Conservation (phyloP, 2,797 vertebrate genomes). For the Falco peregrinus region DNA sequence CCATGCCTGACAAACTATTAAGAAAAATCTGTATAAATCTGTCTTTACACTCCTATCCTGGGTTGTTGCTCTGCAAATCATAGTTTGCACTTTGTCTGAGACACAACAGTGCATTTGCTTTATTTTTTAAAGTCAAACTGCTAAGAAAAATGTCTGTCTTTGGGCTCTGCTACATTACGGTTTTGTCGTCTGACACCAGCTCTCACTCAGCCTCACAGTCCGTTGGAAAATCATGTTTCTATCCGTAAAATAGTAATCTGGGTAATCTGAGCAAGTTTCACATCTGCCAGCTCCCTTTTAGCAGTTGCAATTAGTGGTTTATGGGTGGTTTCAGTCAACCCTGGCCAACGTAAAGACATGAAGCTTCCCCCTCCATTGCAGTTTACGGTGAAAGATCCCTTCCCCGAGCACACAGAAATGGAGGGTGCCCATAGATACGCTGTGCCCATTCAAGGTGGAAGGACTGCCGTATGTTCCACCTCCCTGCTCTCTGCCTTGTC, state of each 20-base stretch:
- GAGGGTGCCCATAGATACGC: background rate
- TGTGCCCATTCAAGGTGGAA: background rate
- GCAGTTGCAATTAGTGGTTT: slow-evolving; percentile 4
- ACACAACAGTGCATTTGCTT: background rate
- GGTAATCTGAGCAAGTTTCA: background rate
- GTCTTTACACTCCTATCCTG: background rate
- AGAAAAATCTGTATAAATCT: background rate
- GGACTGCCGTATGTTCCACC: background rate
- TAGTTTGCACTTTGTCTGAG: background rate
- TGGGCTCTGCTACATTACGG: background rate
- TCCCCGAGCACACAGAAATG: background rate
- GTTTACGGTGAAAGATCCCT: background rate
- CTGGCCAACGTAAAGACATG: background rate
- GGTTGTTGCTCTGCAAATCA: background rate
- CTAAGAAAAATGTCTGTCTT: background rate
- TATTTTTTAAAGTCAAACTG: background rate
- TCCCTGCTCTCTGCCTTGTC: background rate
- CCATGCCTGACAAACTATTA: background rate
- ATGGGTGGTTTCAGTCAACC: background rate
- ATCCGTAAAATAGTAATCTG: background rate
- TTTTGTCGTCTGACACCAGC: background rate
- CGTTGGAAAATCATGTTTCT: background rate
- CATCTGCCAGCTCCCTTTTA: background rate
- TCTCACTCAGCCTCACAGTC: background rate
- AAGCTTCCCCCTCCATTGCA: background rate